Conservation (phyloP, 2,888 invertebrate genomes). For the Drosophila neotestacea region DNA sequence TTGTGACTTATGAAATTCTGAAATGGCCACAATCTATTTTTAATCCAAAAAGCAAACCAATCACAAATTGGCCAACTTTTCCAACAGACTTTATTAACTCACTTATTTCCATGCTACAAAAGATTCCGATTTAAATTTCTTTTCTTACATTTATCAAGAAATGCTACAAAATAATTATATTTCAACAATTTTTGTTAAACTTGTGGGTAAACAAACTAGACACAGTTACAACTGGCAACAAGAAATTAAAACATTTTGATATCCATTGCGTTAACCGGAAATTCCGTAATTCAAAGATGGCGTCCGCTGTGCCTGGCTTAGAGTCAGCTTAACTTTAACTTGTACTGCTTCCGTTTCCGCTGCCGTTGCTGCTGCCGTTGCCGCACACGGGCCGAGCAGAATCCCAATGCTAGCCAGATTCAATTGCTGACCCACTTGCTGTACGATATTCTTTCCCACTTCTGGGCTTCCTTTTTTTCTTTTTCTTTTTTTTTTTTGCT, state of each 20-base stretch:
- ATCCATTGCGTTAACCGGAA: slow-evolving; percentile 61
- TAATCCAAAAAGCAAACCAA: slow-evolving; percentile 3
- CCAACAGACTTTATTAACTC: slow-evolving; percentile 3
- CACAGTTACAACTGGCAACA: slow-evolving; percentile 23
- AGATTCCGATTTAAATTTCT: slow-evolving; percentile 10
- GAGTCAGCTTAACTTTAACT: slow-evolving; percentile 65
- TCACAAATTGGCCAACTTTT: slow-evolving; percentile 18
- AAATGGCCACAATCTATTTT: slow-evolving; percentile 32
- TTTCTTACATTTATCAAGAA: slow-evolving; percentile 9
- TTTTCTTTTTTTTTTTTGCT: slow-evolving; percentile 7
- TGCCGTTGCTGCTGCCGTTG: neutral
- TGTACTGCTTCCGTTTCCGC: slow-evolving; percentile 60
- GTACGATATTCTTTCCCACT: slow-evolving; percentile 6
- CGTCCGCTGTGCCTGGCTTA: slow-evolving; percentile 32
- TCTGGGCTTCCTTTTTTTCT: slow-evolving; percentile 17
- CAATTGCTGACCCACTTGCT: slow-evolving; percentile 23
- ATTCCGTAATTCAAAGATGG: slow-evolving; percentile 74
- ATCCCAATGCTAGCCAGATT: slow-evolving; percentile 20
- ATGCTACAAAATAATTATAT: slow-evolving; percentile 18
- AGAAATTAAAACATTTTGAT: slow-evolving; percentile 67
- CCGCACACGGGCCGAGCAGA: slow-evolving; percentile 3
- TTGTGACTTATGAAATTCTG: slow-evolving; percentile 2
- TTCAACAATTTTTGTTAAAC: slow-evolving; percentile 17
- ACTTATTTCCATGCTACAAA: neutral
- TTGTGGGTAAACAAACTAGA: slow-evolving; percentile 17